Conservation (phyloP, 1,140 invertebrate genomes). For the Battus philenor region DNA sequence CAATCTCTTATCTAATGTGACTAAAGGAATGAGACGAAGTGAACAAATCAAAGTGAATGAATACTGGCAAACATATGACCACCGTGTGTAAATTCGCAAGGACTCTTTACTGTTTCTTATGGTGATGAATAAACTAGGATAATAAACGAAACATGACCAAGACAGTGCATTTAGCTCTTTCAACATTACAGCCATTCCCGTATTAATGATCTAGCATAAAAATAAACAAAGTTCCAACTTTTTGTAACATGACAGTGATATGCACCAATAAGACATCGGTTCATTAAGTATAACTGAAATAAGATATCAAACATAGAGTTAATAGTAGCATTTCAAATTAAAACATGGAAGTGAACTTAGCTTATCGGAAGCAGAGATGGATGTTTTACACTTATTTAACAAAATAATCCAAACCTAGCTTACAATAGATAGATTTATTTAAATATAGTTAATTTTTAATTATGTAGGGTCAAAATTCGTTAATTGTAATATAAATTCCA, state of each 20-base stretch:
- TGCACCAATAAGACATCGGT: not conserved
- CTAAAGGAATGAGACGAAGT: constrained; percentile 59
- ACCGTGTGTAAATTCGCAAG: constrained; percentile 74
- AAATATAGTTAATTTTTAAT: too few species aligned
- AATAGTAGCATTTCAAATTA: constrained; percentile 8
- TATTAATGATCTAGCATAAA: not conserved
- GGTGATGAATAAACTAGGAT: constrained; percentile 24
- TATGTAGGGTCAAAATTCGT: not conserved
- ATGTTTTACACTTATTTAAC: constrained; percentile 28
- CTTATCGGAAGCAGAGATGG: constrained; percentile 24
- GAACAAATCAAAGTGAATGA: constrained; percentile 67
- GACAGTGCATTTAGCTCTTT: constrained; percentile 11
- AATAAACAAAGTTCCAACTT: not conserved
- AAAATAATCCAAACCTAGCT: too few species aligned
- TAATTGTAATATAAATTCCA: too few species aligned
- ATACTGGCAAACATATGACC: constrained; percentile 71
- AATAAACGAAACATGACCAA: constrained; percentile 10
- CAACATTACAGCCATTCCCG: not conserved
- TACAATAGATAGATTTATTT: too few species aligned
- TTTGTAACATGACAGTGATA: not conserved
- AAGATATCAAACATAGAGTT: constrained; percentile 1
- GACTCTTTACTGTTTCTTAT: constrained; percentile 46
- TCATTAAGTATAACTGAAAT: constrained; percentile 4
- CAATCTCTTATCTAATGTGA: constrained; percentile 64
- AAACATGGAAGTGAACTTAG: constrained; percentile 8